Evolutionary conservation across 2,113 vertebrate genomes (phyloP).

Genomic region (Microtus richardsoni): DNA sequence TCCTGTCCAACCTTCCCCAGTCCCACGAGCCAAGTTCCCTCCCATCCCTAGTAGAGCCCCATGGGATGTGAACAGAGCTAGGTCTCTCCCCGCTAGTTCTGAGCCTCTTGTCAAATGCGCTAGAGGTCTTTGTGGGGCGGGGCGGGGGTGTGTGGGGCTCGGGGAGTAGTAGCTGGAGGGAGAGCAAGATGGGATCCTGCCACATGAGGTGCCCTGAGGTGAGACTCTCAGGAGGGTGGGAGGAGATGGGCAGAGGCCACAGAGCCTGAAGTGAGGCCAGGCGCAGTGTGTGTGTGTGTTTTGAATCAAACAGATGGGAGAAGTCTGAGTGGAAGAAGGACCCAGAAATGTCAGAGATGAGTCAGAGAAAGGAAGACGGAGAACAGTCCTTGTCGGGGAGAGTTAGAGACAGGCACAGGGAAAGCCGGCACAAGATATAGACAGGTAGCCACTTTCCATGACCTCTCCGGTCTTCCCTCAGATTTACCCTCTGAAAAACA

Average conservation of each 20-base stretch:
- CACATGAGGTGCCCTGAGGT: neutral
- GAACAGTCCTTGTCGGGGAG: neutral
- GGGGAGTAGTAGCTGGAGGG: neutral
- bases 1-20: neutral
- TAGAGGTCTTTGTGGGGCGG: conserved; percentile 70
- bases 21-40: neutral
- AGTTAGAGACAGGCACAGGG: neutral
- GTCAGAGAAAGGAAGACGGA: conserved; percentile 29
- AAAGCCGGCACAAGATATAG: neutral
- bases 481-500: neutral
- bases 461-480: conserved; percentile 1
- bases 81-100: conserved; percentile 33
- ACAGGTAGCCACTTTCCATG: neutral
- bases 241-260: neutral
- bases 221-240: neutral
- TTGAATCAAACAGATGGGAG: neutral
- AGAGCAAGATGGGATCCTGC: conserved; percentile 66
- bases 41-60: neutral
- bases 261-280: neutral
- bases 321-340: neutral
- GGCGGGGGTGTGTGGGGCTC: neutral
- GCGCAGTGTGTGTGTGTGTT: neutral
- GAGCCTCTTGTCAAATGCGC: conserved; percentile 52
- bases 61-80: neutral
- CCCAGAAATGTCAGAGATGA: conserved; percentile 32